Conservation (phyloP, 2,888 invertebrate species). For the Cryptosula pallasiana region DNA sequence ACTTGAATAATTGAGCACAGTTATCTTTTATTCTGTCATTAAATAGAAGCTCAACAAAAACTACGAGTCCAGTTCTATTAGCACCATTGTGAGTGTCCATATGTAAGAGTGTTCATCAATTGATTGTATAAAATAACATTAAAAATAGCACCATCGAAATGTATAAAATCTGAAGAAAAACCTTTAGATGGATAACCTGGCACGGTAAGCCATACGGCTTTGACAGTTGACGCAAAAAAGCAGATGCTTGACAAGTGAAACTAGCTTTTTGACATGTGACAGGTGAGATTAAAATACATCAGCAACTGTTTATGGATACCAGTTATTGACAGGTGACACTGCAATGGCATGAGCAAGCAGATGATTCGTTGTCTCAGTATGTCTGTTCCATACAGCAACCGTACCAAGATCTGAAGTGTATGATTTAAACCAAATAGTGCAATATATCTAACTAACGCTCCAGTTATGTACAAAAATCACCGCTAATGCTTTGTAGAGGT, state of each 20-base stretch:
- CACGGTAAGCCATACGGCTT: neutral
- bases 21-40: neutral
- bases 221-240: neutral
- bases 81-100: neutral
- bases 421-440: no score
- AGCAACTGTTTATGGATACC: no score
- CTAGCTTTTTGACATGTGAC: no score
- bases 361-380: no score
- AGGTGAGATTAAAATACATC: no score
- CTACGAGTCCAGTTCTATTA: neutral
- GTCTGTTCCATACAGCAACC: neutral
- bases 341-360: no score
- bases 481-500: slow-evolving; percentile 9
- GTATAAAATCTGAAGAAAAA: neutral
- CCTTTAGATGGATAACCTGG: neutral
- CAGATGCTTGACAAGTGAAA: no score
- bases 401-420: no score
- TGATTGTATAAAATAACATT: neutral
- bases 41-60: neutral
- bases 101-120: neutral
- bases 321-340: neutral
- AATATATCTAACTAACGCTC: slow-evolving; percentile 15
- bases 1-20: neutral
- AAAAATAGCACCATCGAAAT: slow-evolving; percentile 2
- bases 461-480: slow-evolving; percentile 21